Base-by-base conservation (phyloP, 2,113 vertebrate species). In the Amazona guildingii region DNA sequence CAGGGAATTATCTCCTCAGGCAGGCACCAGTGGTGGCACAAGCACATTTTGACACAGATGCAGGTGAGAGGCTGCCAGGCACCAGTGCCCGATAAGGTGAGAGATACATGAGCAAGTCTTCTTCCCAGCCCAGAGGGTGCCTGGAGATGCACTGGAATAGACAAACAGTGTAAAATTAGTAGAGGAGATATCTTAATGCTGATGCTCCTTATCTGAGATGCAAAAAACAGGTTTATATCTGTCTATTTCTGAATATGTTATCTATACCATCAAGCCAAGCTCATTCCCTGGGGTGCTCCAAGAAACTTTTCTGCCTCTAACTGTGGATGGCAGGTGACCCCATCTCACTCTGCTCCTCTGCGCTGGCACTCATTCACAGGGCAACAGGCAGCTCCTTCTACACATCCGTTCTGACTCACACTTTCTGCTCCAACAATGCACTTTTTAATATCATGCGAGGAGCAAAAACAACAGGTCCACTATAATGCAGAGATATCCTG, bases 401-500 rank as follows among this genome's bases (percentile, higher is more conserved):
- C 92, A 74, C 94, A 92, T 95, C 76, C 94, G 91, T 33, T 91
- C 90, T 35, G 90, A 70, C 91, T 78, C 85, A 31, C 21, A 5
- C 88, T 67, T 49, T 86, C 86, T 51, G 69, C 73, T 55, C 83
- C 88, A 92, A 97, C 97, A 98, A 97, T 96, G 94, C 93, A 89
- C 95, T 97, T 90, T 92, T 95, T 86, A 97, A 91, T 80, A 89
- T 75, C 92, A 57, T 28, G 68, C 57, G 1, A 95, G 66, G 79
- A 83, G 83, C 90, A 80, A 48, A 96, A 95, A 98, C 97, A 98
- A 97, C 97, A 97, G 96, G 94, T 90, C 97, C 94, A 98, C 97
- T 98, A 95, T 98, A 96, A 77, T 7, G 83, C 93, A 0, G 43
- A 94, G 72, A 88, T 96, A 88, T 95, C 97, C 97, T 62, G 39